These are phyloP conservation scores for Drosophila neocordata DNA, from an alignment of 1,140 invertebrate species.

Conservation along the genomic window DNA sequence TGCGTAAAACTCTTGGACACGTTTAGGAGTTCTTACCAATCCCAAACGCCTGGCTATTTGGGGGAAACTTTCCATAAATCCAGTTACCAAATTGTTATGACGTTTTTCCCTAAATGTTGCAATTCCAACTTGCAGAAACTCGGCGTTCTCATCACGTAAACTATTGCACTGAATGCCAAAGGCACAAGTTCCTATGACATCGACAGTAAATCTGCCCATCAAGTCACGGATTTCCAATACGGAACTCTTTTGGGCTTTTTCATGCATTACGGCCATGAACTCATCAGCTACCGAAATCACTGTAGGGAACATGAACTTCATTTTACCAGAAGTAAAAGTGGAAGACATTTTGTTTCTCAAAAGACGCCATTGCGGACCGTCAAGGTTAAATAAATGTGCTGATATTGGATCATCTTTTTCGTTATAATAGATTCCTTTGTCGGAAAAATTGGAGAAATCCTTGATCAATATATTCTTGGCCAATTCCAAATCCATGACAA, in stretches of 20 bases:
- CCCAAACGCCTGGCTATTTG: conserved; percentile 31
- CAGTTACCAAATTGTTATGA: conserved; percentile 22
- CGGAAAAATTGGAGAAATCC: conserved; percentile 84
- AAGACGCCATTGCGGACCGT: conserved; percentile 84
- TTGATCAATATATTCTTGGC: conserved; percentile 85
- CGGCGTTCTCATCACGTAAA: conserved; percentile 82
- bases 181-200: conserved; percentile 85
- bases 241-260: conserved; percentile 13
- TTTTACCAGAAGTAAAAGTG: conserved; percentile 85
- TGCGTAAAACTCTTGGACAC: conserved; percentile 83
- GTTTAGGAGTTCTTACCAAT: conserved; percentile 47
- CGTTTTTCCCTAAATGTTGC: conserved; percentile 57
- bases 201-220: conserved; percentile 68
- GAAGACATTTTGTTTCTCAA: conserved; percentile 84
- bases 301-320: conserved; percentile 84
- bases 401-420: conserved; percentile 83
- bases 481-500: conserved; percentile 84
- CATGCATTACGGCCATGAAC: conserved; percentile 41
- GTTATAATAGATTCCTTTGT: conserved; percentile 83
- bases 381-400: conserved; percentile 82
- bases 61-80: conserved; percentile 42
- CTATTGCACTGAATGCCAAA: conserved; percentile 86
- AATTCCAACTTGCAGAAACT: conserved; percentile 81
- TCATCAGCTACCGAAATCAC: conserved; percentile 60
- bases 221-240: conserved; percentile 65